Evolutionary conservation across 2,888 invertebrate species (phyloP), one percentile per base, ranked within the genome.

Genomic region (Acronicta alni): DNA sequence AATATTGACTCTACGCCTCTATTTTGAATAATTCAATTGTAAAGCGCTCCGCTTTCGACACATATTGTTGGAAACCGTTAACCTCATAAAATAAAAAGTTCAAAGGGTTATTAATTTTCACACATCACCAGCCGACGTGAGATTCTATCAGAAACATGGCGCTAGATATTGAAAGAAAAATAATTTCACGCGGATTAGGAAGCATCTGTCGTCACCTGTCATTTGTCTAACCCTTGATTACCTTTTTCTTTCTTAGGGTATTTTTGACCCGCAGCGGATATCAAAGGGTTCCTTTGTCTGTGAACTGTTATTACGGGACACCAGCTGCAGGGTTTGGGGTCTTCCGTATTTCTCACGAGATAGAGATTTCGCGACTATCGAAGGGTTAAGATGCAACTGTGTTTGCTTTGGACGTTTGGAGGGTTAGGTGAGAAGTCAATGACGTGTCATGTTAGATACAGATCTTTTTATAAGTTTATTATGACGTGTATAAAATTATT

Each of bases 161-260:
- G 64, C 44, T 76, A 82, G 80, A 79, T 78, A 71, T 76, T 76
- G 64, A 81, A 84, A 81, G 84, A 88, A 87, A 88, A 81, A 91
- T 89, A 89, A 93, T 94, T 94, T 93, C 91, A 93, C 91, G 94
- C 89, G 88, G 83, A 92, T 93, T 87, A 89, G 84, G 85, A 84
- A 84, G 87, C 93, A 92, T 91, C 92, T 93, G 92, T 88, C 86
- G 82, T 81, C 93, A 93, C 93, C 94, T 93, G 92, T 87, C 82
- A 60, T 80, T 79, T 75, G 74, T 80, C 75, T 88, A 89, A 88
- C 88, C 89, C 87, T 86, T 90, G 89, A 90, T 90, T 88, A 84
- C 86, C 80, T 83, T 83, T 84, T 82, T 80, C 79, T 85, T 80
- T 83, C 81, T 81, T 73, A 70, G 83, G 86, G 85, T 84, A 82